These are phyloP conservation scores for Trachymyrmex cornetzi DNA, from an alignment of 1,140 invertebrate genomes.

Conservation along the genomic window DNA sequence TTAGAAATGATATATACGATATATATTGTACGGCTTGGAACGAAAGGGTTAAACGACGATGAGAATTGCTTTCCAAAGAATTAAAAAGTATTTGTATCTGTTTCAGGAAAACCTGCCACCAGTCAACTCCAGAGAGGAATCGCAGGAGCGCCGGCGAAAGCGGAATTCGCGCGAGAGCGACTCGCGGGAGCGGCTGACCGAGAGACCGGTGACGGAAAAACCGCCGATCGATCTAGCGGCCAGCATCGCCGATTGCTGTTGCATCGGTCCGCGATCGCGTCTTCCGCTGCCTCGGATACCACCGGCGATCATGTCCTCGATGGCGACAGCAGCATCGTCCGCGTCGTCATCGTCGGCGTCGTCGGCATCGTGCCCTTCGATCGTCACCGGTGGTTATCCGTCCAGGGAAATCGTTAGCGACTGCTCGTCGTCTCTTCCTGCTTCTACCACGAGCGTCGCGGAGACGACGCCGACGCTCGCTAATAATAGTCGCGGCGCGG, in stretches of 20 bases:
- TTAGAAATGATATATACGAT: too few relatives aligned
- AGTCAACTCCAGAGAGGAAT: slow-evolving; percentile 76
- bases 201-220: slow-evolving; percentile 71
- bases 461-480: slow-evolving; percentile 73
- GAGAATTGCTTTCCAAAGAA: not conserved
- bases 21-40: too few relatives aligned
- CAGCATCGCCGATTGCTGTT: slow-evolving; percentile 82
- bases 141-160: slow-evolving; percentile 76
- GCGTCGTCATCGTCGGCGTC: slow-evolving; percentile 38
- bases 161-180: slow-evolving; percentile 78
- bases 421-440: slow-evolving; percentile 70
- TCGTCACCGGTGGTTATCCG: slow-evolving; percentile 30
- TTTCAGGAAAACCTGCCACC: slow-evolving; percentile 80
- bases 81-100: not conserved
- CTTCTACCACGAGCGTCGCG: slow-evolving; percentile 67
- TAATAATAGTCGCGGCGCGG: slow-evolving; percentile 85
- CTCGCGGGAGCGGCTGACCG: slow-evolving; percentile 78
- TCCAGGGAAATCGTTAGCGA: slow-evolving; percentile 56
- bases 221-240: slow-evolving; percentile 75
- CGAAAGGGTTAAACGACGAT: not conserved
- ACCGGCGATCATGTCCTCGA: not conserved
- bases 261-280: slow-evolving; percentile 83
- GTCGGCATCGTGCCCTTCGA: slow-evolving; percentile 45
- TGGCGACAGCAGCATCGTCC: slow-evolving; percentile 13
- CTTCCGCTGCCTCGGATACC: slow-evolving; percentile 80